These are phyloP conservation scores for Papilio gigon DNA, from an alignment of 2,888 invertebrate species.

Conservation along the genomic window DNA sequence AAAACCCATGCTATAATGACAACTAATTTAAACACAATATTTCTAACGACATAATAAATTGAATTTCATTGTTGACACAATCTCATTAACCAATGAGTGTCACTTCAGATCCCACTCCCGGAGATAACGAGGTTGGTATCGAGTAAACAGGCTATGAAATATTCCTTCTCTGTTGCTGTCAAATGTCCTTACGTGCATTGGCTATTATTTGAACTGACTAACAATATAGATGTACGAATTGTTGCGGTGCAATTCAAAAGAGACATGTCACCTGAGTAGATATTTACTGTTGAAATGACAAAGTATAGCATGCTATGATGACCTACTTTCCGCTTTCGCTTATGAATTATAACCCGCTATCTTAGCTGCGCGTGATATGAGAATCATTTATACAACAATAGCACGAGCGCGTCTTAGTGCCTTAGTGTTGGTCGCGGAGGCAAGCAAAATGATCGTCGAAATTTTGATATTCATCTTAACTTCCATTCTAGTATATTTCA, in stretches of 20 bases:
- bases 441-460: constrained; percentile 62
- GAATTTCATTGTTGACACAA: too few relatives aligned
- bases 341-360: neutral
- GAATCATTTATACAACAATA: neutral
- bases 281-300: too few relatives aligned
- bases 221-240: neutral
- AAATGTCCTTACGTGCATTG: neutral
- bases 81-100: too few relatives aligned
- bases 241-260: neutral
- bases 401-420: neutral
- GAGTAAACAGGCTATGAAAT: neutral
- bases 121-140: too few relatives aligned
- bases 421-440: neutral
- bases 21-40: too few relatives aligned
- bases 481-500: constrained; percentile 52
- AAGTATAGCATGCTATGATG: too few relatives aligned
- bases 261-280: too few relatives aligned
- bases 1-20: too few relatives aligned
- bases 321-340: neutral
- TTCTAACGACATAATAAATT: too few relatives aligned
- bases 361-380: neutral
- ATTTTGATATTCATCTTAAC: constrained; percentile 60
- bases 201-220: neutral
- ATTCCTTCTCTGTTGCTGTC: neutral
- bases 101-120: too few relatives aligned